Conservation (phyloP, 1,140 invertebrate species). For the Cotesia vestalis region DNA sequence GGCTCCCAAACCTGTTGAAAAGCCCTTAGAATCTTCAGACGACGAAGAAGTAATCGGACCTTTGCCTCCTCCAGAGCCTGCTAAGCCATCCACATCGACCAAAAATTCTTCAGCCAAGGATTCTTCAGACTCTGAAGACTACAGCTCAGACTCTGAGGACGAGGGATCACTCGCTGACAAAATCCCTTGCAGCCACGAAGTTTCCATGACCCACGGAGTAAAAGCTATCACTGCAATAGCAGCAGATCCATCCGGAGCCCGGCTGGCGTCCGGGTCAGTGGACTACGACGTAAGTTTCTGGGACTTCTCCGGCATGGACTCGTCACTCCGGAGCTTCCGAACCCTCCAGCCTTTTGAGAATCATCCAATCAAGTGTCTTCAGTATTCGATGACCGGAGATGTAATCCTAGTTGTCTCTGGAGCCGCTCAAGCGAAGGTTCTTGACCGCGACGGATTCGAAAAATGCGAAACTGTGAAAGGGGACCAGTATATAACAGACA, state of each 20-base stretch:
- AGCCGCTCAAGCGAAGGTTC: slow-evolving; percentile 89
- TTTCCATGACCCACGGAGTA: slow-evolving; percentile 83
- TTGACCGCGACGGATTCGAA: slow-evolving; percentile 97
- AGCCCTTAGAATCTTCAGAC: slow-evolving; percentile 19
- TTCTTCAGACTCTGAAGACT: slow-evolving; percentile 34
- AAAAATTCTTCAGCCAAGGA: slow-evolving; percentile 39
- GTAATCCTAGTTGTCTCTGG: slow-evolving; percentile 94
- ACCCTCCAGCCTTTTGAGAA: slow-evolving; percentile 93
- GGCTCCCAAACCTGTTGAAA: slow-evolving; percentile 39
- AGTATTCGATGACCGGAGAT: slow-evolving; percentile 95
- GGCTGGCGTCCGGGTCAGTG: slow-evolving; percentile 90
- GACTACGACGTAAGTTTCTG: slow-evolving; percentile 97
- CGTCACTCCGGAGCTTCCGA: slow-evolving; percentile 88
- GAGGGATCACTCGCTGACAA: slow-evolving; percentile 63
- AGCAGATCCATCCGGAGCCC: slow-evolving; percentile 90
- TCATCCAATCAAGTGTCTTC: slow-evolving; percentile 89
- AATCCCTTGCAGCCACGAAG: slow-evolving; percentile 84
- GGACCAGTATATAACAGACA: slow-evolving; percentile 96
- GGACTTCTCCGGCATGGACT: slow-evolving; percentile 99
- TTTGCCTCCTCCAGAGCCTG: slow-evolving; percentile 60
- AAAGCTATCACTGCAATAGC: slow-evolving; percentile 89
- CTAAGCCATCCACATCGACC: neutral
- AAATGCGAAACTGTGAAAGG: slow-evolving; percentile 95
- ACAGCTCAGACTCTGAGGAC: slow-evolving; percentile 28
- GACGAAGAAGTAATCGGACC: slow-evolving; percentile 70